A percentile compares a stretch with the other conserved stretches of the same genome.
Evolutionary conservation across 1,140 invertebrate genomes (phyloP).

Genomic region (Carposina sasakii): DNA sequence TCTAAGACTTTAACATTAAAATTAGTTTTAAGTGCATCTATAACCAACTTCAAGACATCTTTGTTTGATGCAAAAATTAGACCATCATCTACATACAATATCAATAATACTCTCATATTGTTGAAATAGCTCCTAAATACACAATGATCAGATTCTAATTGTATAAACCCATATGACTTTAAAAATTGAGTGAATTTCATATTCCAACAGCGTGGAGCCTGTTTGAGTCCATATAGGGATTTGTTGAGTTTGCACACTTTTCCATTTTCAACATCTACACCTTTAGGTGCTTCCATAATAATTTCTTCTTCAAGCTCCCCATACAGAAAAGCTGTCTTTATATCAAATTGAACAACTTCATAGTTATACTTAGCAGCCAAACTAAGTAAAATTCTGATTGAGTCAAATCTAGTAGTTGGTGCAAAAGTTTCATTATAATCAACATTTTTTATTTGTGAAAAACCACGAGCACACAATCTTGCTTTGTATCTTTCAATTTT

Average conservation of each 20-base stretch:
- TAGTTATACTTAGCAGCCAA: neutral
- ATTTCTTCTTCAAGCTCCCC: neutral
- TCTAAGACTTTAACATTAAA: too few relatives aligned
- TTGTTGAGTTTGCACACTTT: slow-evolving; percentile 26
- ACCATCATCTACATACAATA: neutral
- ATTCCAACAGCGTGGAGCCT: slow-evolving; percentile 38
- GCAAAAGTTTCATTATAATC: slow-evolving; percentile 63
- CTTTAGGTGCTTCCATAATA: slow-evolving; percentile 4
- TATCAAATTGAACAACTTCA: neutral
- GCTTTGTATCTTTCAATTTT: slow-evolving; percentile 22
- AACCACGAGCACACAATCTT: slow-evolving; percentile 29
- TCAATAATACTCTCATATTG: slow-evolving; percentile 2
- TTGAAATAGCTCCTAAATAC: slow-evolving; percentile 24
- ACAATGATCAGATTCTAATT: slow-evolving; percentile 28
- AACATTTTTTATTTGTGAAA: slow-evolving; percentile 32
- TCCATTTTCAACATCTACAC: slow-evolving; percentile 1
- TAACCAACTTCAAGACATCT: too few relatives aligned
- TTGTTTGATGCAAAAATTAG: too few relatives aligned
- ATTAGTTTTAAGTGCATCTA: too few relatives aligned
- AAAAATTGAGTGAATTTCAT: slow-evolving; percentile 35
- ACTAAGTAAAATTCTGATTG: slow-evolving; percentile 47
- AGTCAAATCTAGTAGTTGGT: slow-evolving; percentile 44
- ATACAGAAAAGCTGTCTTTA: slow-evolving; percentile 1
- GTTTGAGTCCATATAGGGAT: slow-evolving; percentile 36
- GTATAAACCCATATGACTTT: slow-evolving; percentile 28